phyloP scores from a whole-genome alignment of 2,888 invertebrate species.

The Petrophora chlorosata region DNA sequence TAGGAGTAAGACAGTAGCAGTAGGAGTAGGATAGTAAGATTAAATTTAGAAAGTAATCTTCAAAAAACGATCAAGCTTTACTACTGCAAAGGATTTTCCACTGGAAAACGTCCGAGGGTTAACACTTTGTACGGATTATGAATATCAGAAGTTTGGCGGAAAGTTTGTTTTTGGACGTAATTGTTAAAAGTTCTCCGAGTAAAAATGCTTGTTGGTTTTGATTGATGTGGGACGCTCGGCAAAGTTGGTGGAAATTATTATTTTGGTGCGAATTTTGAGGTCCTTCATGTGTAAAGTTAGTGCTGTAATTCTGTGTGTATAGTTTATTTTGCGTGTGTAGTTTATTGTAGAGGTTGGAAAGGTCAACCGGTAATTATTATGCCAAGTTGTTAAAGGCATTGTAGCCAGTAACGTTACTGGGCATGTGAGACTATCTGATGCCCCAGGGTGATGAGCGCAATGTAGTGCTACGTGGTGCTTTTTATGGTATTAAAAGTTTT shows the following conservation, averaged over 20 bases:
- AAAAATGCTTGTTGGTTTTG: conserved; percentile 23
- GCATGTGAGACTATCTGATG: no score
- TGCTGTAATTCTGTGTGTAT: no score
- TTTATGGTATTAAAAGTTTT: no score
- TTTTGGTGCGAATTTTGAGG: not conserved
- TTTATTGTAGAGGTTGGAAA: no score
- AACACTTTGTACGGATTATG: conserved; percentile 21
- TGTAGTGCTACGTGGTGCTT: no score
- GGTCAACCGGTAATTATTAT: no score
- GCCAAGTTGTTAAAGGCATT: no score
- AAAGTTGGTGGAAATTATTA: not conserved
- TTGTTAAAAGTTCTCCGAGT: conserved; percentile 21
- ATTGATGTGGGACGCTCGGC: conserved; percentile 10
- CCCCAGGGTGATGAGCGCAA: no score
- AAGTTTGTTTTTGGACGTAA: conserved; percentile 10
- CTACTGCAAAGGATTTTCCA: conserved; percentile 10
- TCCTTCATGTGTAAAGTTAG: not conserved
- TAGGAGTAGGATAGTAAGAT: no score
- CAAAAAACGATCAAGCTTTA: not conserved
- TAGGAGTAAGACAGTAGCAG: no score
- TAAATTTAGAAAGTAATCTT: not conserved
- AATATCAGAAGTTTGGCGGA: conserved; percentile 16
- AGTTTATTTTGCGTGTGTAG: no score
- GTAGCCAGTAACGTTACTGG: no score
- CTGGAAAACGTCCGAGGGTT: conserved; percentile 15